Evolutionary conservation across 2,888 invertebrate species (phyloP).

Genomic region (Criorhina ranunculi): DNA sequence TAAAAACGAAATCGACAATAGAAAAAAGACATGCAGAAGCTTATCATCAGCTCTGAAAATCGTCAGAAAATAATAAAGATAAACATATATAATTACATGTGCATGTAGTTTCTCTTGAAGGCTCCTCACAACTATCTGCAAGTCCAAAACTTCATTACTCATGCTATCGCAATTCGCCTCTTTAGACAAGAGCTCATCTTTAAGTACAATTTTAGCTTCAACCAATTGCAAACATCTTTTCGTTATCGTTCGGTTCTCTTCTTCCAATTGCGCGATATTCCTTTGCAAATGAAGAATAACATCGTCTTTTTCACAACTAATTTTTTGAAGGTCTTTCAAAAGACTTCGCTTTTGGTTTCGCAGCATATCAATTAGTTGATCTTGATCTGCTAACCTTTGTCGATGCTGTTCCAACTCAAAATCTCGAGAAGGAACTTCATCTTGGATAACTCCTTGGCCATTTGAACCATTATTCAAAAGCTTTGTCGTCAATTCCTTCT

Average conservation of each 20-base stretch:
- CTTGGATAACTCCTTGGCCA: background rate
- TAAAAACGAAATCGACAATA: too few species aligned
- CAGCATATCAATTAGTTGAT: constrained; percentile 81
- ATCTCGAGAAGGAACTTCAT: constrained; percentile 40
- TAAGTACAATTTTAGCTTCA: constrained; percentile 78
- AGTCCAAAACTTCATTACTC: constrained; percentile 58
- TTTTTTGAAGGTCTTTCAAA: constrained; percentile 80
- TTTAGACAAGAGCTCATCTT: constrained; percentile 78
- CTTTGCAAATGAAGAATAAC: constrained; percentile 80
- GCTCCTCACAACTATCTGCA: constrained; percentile 38
- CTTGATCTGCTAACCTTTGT: constrained; percentile 80
- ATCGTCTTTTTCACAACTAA: constrained; percentile 80
- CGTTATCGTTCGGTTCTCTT: constrained; percentile 82
- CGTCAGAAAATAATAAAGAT: too few species aligned
- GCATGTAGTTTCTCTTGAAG: constrained; percentile 53
- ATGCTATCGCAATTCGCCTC: constrained; percentile 67
- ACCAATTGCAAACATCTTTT: constrained; percentile 80
- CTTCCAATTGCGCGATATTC: constrained; percentile 80
- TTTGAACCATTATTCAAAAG: constrained; percentile 20
- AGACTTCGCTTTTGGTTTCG: constrained; percentile 82
- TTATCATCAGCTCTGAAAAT: too few species aligned
- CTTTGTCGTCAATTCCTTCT: constrained; percentile 63
- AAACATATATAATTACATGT: constrained; percentile 39
- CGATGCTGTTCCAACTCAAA: constrained; percentile 81
- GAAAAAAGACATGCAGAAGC: too few species aligned